These are phyloP conservation scores for Peucedramus taeniatus DNA, from an alignment of 2,113 vertebrate genomes.

Conservation along the genomic window DNA sequence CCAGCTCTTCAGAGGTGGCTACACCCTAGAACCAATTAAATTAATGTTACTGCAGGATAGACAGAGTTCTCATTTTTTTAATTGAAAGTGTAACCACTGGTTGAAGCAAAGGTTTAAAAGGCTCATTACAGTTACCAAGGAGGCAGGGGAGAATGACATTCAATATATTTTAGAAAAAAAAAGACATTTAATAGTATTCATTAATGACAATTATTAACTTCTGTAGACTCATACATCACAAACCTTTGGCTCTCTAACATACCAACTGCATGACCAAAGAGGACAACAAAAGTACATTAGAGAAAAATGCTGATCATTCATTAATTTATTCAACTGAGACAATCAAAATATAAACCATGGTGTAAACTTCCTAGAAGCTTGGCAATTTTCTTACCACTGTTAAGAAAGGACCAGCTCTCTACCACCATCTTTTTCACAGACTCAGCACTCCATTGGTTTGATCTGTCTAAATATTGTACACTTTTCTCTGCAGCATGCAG, in stretches of 20 bases:
- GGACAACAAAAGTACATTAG: not conserved
- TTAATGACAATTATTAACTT: not conserved
- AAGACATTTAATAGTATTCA: not conserved
- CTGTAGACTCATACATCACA: not conserved
- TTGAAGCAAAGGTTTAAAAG: constrained; percentile 28
- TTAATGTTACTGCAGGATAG: not conserved
- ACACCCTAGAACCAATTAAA: not conserved
- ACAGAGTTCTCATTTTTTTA: not conserved
- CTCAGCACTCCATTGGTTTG: not conserved
- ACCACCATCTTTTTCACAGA: not conserved
- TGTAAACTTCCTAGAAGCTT: not conserved
- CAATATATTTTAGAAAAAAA: not conserved
- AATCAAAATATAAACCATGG: not conserved
- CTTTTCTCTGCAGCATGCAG: not conserved
- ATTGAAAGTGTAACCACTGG: constrained; percentile 4
- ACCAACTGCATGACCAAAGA: not conserved
- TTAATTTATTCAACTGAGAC: not conserved
- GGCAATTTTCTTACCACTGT: not conserved
- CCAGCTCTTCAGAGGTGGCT: not conserved
- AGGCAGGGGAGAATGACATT: not conserved
- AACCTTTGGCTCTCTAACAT: not conserved
- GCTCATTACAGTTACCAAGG: not conserved
- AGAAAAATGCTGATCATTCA: not conserved
- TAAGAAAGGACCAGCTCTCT: not conserved
- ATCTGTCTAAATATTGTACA: not conserved